Percentiles rank a stretch among this genome's conserved stretches.
These are phyloP conservation scores for Uromys caudimaculatus DNA, from an alignment of 2,797 vertebrate genomes.

Conservation along the genomic window DNA sequence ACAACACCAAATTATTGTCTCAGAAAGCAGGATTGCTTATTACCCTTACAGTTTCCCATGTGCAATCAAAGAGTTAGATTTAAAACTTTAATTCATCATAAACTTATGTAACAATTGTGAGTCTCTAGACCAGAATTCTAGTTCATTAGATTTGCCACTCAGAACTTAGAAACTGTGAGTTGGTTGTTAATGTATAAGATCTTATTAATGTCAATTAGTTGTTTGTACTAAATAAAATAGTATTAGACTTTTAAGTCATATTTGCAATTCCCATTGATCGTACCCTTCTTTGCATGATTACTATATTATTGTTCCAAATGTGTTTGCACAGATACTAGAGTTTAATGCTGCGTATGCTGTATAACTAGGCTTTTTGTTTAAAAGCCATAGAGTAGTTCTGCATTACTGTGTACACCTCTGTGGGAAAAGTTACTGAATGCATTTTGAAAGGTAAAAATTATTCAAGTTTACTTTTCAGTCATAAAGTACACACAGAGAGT, in stretches of 20 bases:
- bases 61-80: not conserved
- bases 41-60: not conserved
- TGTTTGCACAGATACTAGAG: not conserved
- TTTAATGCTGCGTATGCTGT: not conserved
- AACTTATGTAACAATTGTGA: not conserved
- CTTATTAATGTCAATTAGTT: not conserved
- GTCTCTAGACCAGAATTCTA: too few species aligned
- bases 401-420: not conserved
- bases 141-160: constrained; percentile 8
- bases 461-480: not conserved
- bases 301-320: not conserved
- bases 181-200: not conserved
- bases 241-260: not conserved
- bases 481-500: not conserved
- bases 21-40: not conserved
- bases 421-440: not conserved
- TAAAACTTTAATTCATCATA: not conserved
- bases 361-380: not conserved
- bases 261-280: constrained; percentile 33
- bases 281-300: not conserved
- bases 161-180: not conserved
- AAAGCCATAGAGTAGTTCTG: not conserved
- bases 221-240: not conserved
- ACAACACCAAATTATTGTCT: constrained; percentile 1
- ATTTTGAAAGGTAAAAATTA: not conserved